Conservation (phyloP, 2,888 invertebrate genomes). For the Dorcus hopei region DNA sequence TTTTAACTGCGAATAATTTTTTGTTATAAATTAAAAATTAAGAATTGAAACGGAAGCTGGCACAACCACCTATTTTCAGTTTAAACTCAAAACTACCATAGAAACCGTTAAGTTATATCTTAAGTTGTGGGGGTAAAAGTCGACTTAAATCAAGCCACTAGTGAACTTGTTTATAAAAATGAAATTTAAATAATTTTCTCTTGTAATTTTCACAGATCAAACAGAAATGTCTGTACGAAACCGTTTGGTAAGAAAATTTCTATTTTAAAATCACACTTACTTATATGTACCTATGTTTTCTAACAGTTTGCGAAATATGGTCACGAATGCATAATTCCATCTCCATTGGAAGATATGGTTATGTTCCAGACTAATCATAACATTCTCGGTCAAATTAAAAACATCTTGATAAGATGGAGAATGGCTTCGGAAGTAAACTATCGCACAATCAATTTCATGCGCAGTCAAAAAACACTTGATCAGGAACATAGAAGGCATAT, state of each 20-base stretch:
- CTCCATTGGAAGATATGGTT: constrained; percentile 9
- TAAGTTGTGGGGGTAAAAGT: too few species aligned
- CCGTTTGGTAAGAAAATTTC: background rate
- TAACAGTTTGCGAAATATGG: constrained; percentile 14
- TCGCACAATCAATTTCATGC: constrained; percentile 21
- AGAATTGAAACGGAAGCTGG: too few species aligned
- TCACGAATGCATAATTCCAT: constrained; percentile 14
- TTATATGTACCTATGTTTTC: background rate
- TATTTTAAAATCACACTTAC: background rate
- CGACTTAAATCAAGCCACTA: too few species aligned
- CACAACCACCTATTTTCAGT: too few species aligned
- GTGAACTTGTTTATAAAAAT: too few species aligned
- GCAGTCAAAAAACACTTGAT: constrained; percentile 26
- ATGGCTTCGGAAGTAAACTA: constrained; percentile 24
- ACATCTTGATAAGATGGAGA: constrained; percentile 9
- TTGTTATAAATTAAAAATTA: too few species aligned
- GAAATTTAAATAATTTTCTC: too few species aligned
- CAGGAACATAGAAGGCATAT: constrained; percentile 21
- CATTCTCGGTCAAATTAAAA: constrained; percentile 14
- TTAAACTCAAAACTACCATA: too few species aligned
- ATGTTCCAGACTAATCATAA: constrained; percentile 15
- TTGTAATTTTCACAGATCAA: background rate
- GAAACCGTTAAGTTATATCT: too few species aligned
- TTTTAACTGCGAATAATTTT: too few species aligned
- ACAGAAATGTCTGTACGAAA: background rate